Evolutionary conservation across 2,888 invertebrate species (phyloP), one percentile per base, ranked within the genome.

Genomic region (Caenorhabditis angaria): DNA sequence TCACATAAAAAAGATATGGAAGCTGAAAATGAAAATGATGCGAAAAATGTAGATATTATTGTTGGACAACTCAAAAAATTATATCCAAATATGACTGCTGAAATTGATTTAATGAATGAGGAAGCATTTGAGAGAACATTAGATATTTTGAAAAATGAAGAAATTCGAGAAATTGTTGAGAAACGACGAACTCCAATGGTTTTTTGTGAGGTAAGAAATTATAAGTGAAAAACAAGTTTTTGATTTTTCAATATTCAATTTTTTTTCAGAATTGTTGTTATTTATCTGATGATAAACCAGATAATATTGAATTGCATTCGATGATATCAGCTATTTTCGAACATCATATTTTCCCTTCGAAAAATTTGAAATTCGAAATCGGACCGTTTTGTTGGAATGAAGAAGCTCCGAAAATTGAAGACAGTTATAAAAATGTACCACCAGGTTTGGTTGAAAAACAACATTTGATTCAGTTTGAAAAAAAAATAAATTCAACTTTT

Each of bases 311-410:
- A 0, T 63, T 78, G 24, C 63, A 82, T 20, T 58, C 69, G 0
- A 74, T 83, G 69, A 61, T 82, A 62, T 69, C 70, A 22, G 68
- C 70, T 32, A 65, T 84, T 24, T 82, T 78, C 51, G 68, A 74
- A 12, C 72, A 59, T 48, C 78, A 82, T 55, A 35, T 84, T 18
- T 82, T 81, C 65, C 78, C 76, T 0, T 67, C 57, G 32, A 62
- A 58, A 56, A 61, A 64, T 51, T 78, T 66, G 24, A 48, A n/a
- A n/a, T 83, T 79, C 58, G 72, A 69, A 18, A 73, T 65, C 25
- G 83, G 84, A 0, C 85, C 85, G 1, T 65, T 85, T n/a, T 85
- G 85, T 51, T 67, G 73, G 63, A 14, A 60, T 1, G 55, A 61
- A 0, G 80, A 78, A 18, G 63, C 67, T 10, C 82, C 82, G 1